Base-by-base conservation (phyloP, 2,888 invertebrate species). In the Deilephila porcellus region DNA sequence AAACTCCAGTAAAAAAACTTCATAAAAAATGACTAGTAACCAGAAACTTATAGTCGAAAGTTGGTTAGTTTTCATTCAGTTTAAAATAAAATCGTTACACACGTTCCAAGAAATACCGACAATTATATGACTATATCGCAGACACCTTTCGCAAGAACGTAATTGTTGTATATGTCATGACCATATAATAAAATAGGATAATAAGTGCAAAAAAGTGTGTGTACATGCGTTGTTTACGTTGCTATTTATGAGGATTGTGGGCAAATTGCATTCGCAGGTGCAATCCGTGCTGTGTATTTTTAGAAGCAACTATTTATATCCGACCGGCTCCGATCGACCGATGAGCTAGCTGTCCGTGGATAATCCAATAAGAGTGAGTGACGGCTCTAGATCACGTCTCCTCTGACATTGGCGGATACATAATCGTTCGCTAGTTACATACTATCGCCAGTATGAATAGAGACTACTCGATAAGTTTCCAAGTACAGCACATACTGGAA, bases 281-380 rank as follows among this genome's bases (percentile, higher is more conserved):
- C 88, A 91, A 93, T 90, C 90, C 86, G 89, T 90, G 88, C 85
- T 83, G 86, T 78, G 82, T 93, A 93, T 93, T 93, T 93, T 91
- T 93, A 93, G 92, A 86, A 77, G 77, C 73, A 77, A 87, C 91
- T 94, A 94, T 93, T 94, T 91, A 90, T 94, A 94, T 80, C 87
- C 77, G 88, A 92, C 93, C 91, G 91, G 93, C 89, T 90, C 79
- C 78, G 80, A 78, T 78, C 82, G 84, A 85, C 84, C 86, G 85
- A 84, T 84, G 82, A 81, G 78, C 81, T 86, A 83, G 85, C 85
- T 88, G 89, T 88, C 88, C 85, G 86, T 86, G 85, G 78, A 88
- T 88, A 86, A 86, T 88, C 87, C 85, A 85, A 82, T 81, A 82
- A 80, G 19, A 60, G 14, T 67, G 52, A 52, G 25, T 25, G 52